Evolutionary conservation across 2,113 vertebrate species (phyloP), one percentile per base, ranked within the genome.

Genomic region (Pseudorectes ferrugineus): DNA sequence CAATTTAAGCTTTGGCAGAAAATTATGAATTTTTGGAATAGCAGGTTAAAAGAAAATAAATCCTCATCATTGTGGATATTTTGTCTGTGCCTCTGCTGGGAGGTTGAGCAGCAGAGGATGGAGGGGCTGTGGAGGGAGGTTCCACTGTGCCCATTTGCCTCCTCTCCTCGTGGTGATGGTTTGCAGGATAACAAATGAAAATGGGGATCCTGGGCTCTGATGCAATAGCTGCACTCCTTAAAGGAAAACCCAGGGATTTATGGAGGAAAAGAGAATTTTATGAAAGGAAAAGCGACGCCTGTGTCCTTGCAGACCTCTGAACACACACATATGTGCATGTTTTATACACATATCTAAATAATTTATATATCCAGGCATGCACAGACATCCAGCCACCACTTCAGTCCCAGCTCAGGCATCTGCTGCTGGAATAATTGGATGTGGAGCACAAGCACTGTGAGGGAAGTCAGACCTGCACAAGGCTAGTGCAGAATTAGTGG

Each of bases 21-120:
- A 73, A 22, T 28, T 14, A 3, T 9, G 42, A 57, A 65, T 54
- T 1, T 1, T 17, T 75, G 45, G 7, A 21, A 29, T 0, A 10
- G 14, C 6, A 42, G 43, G 33, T 17, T 43, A 14, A 25, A 21
- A 24, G 35, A 61, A 33, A 13, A 14, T 24, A 20, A 38, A 48
- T 8, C 17, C 23, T 54, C 5, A 6, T 70, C 35, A 6, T 7
- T 72, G 31, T 65, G 58, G 1, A 0, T 77, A 5, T 46, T 80
- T 79, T 66, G 73, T 20, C 33, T 73, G 6, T 70, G 88, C 31
- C 24, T 85, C 65, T 52, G 6, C 70, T 68, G 57, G 57, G 62
- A 75, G 36, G 25, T 33, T 45, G 54, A 63, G 84, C 36, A 61
- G 25, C 36, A 58, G 78, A 20, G 10, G 58, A 36, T 49, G 72